Conservation (phyloP, 2,888 invertebrate species). For the Phortica magna region DNA sequence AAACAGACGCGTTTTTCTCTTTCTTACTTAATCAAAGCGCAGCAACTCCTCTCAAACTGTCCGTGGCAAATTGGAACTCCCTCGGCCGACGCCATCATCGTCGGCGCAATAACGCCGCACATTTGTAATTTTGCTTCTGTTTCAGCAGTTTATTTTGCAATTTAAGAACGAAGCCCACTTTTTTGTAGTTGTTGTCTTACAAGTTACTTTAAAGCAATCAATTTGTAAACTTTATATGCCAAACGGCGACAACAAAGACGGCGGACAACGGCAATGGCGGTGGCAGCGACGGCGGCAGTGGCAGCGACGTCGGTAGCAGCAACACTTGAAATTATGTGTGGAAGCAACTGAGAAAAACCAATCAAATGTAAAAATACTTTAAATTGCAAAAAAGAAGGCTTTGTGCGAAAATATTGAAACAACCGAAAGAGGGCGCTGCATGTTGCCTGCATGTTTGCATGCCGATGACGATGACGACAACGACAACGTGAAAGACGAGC, state of each 20-base stretch:
- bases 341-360: slow-evolving; percentile 28
- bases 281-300: slow-evolving; percentile 44
- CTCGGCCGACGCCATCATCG: slow-evolving; percentile 52
- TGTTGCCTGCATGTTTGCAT: slow-evolving; percentile 5
- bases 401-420: not conserved
- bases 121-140: slow-evolving; percentile 76
- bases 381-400: not conserved
- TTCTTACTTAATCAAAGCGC: slow-evolving; percentile 64
- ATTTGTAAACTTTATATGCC: slow-evolving; percentile 57
- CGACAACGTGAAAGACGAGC: too few species aligned
- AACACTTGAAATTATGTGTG: slow-evolving; percentile 13
- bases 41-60: slow-evolving; percentile 48
- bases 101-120: slow-evolving; percentile 76
- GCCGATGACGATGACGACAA: not conserved
- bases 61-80: not conserved
- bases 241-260: slow-evolving; percentile 30
- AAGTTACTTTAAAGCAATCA: slow-evolving; percentile 74
- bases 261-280: slow-evolving; percentile 40
- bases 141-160: slow-evolving; percentile 59
- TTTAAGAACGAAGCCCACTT: slow-evolving; percentile 54
- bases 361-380: slow-evolving; percentile 16
- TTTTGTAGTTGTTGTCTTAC: slow-evolving; percentile 50
- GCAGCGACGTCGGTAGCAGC: slow-evolving; percentile 36
- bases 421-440: not conserved
- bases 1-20: too few species aligned